phyloP scores from a whole-genome alignment of 1,140 invertebrate species.

The Anastrepha ludens region DNA sequence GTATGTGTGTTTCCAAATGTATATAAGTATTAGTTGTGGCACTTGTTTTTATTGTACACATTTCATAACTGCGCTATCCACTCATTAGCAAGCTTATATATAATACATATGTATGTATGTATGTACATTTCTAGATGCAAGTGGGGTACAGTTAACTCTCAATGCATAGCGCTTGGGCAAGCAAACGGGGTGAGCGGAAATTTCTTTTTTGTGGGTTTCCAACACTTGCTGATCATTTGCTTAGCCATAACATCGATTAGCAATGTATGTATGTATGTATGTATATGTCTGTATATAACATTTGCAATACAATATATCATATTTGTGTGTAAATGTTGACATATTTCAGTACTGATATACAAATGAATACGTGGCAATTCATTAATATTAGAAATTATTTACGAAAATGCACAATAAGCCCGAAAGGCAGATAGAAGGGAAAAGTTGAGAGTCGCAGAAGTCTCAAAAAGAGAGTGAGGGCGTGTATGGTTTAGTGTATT shows the following conservation, averaged over 20 bases:
- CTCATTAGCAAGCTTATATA: slow-evolving; percentile 6
- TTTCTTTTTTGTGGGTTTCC: neutral
- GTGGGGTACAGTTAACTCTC: slow-evolving; percentile 1
- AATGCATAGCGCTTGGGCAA: neutral
- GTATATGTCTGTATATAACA: neutral
- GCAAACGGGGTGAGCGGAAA: neutral
- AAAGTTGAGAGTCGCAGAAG: neutral
- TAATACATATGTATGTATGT: neutral
- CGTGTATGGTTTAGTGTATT: neutral
- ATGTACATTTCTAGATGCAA: neutral
- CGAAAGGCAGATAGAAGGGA: neutral
- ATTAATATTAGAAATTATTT: slow-evolving; percentile 5
- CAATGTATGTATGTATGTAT: neutral
- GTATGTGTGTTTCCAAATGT: neutral
- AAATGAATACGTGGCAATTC: neutral
- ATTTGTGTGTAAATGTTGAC: neutral
- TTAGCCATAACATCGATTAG: slow-evolving; percentile 39
- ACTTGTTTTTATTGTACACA: neutral
- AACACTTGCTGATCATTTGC: neutral
- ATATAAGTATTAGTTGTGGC: neutral
- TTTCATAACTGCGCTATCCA: neutral
- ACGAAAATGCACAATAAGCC: slow-evolving; percentile 39
- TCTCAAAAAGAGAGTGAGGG: neutral
- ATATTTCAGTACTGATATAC: neutral
- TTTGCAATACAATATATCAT: neutral